Evolutionary conservation across 2,113 vertebrate species (phyloP).

Genomic region (Salvelinus fontinalis): DNA sequence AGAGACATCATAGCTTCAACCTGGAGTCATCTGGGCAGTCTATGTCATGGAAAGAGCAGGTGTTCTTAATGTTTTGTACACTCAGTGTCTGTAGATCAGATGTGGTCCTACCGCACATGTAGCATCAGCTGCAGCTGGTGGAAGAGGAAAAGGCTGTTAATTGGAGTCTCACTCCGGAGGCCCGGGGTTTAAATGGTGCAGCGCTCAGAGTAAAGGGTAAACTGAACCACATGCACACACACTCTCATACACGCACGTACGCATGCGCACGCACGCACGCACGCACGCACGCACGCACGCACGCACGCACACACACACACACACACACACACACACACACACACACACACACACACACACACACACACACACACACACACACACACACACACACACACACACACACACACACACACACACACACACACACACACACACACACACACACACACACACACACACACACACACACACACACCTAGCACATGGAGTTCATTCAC

Average conservation of each 20-base stretch:
- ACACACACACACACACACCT: background rate
- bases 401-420: slow-evolving; percentile 24
- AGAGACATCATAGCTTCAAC: too few relatives aligned
- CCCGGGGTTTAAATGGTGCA: slow-evolving; percentile 66
- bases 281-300: slow-evolving; percentile 8
- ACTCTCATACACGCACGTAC: background rate
- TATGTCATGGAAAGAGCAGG: too few relatives aligned
- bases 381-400: slow-evolving; percentile 13
- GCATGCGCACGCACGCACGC: slow-evolving; percentile 19
- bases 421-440: slow-evolving; percentile 21
- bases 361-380: background rate
- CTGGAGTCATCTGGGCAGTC: too few relatives aligned
- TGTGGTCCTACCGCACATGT: slow-evolving; percentile 14
- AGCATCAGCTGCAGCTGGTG: slow-evolving; percentile 56
- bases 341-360: background rate
- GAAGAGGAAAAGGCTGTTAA: slow-evolving; percentile 70
- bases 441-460: slow-evolving; percentile 20
- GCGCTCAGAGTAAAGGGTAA: slow-evolving; percentile 68
- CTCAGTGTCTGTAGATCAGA: background rate
- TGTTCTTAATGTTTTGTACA: too few relatives aligned
- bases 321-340: background rate
- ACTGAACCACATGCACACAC: slow-evolving; percentile 63
- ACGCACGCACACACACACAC: background rate
- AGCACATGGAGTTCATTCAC: background rate
- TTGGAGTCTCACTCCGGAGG: slow-evolving; percentile 55